phyloP scores from a whole-genome alignment of 2,797 vertebrate genomes.

The Bovichtus variegatus region DNA sequence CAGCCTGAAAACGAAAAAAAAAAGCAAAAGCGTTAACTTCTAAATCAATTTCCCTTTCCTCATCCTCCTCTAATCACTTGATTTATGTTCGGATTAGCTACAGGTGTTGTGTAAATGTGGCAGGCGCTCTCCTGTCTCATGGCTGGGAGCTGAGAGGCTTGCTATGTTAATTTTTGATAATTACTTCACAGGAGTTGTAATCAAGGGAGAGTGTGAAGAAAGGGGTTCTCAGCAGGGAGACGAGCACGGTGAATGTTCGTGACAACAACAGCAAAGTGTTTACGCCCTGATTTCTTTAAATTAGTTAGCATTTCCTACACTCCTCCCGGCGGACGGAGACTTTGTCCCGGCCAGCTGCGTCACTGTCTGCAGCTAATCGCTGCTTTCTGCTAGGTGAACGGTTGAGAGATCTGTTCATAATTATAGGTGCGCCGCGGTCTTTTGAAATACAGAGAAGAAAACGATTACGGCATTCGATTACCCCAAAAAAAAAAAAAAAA shows the following conservation, averaged over 20 bases:
- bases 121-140: background rate
- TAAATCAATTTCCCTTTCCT: background rate
- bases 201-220: constrained; percentile 7
- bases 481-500: too few relatives aligned
- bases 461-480: constrained; percentile 1
- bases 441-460: background rate
- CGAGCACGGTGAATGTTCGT: background rate
- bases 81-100: constrained; percentile 31
- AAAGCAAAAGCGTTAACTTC: background rate
- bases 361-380: background rate
- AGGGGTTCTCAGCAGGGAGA: constrained; percentile 24
- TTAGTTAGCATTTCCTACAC: background rate
- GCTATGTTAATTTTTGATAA: constrained; percentile 45
- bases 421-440: background rate
- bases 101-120: constrained; percentile 56
- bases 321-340: background rate
- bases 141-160: constrained; percentile 19
- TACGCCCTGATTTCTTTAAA: constrained; percentile 6
- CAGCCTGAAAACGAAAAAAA: too few relatives aligned
- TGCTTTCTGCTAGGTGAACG: background rate
- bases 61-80: constrained; percentile 27
- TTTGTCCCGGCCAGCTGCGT: constrained; percentile 18
- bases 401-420: background rate
- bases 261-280: constrained; percentile 15
- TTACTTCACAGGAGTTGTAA: constrained; percentile 35